A percentile compares a stretch with the other conserved stretches of the same genome.
phyloP scores from a whole-genome alignment of 2,888 invertebrate genomes.

The Spialia ferax region DNA sequence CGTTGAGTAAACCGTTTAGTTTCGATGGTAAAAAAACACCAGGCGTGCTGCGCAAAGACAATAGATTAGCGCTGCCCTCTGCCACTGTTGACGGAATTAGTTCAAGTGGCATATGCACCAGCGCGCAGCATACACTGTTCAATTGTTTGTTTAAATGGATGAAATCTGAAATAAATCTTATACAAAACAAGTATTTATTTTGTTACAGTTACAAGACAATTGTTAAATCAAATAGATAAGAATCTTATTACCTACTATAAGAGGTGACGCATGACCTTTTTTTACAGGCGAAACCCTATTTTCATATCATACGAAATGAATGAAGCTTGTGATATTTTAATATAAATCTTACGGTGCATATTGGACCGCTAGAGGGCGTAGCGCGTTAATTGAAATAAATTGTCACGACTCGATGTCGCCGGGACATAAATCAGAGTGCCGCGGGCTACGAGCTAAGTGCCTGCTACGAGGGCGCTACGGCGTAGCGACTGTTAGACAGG shows the following conservation, averaged over 20 bases:
- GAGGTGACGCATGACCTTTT: background rate
- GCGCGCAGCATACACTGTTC: background rate
- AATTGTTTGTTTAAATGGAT: background rate
- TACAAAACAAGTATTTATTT: background rate
- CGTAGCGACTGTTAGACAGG: slow-evolving; percentile 54
- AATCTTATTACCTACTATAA: no score
- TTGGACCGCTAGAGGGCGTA: slow-evolving; percentile 57
- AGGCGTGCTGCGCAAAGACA: slow-evolving; percentile 27
- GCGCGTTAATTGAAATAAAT: slow-evolving; percentile 85
- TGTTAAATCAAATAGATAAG: no score
- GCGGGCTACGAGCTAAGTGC: slow-evolving; percentile 83
- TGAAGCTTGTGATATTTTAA: slow-evolving; percentile 37
- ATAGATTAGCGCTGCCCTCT: slow-evolving; percentile 27
- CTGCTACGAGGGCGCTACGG: slow-evolving; percentile 63
- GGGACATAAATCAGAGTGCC: slow-evolving; percentile 83
- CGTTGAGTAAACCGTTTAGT: slow-evolving; percentile 73
- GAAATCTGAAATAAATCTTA: background rate
- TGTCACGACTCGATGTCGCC: slow-evolving; percentile 78
- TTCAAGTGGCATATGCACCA: slow-evolving; percentile 12
- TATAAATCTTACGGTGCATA: slow-evolving; percentile 52
- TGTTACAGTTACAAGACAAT: background rate
- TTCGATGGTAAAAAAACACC: slow-evolving; percentile 56
- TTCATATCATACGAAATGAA: slow-evolving; percentile 44
- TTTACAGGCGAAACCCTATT: background rate
- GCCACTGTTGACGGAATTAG: slow-evolving; percentile 27